Evolutionary conservation across 2,113 vertebrate genomes (phyloP).

Genomic region (Sylvietta virens): DNA sequence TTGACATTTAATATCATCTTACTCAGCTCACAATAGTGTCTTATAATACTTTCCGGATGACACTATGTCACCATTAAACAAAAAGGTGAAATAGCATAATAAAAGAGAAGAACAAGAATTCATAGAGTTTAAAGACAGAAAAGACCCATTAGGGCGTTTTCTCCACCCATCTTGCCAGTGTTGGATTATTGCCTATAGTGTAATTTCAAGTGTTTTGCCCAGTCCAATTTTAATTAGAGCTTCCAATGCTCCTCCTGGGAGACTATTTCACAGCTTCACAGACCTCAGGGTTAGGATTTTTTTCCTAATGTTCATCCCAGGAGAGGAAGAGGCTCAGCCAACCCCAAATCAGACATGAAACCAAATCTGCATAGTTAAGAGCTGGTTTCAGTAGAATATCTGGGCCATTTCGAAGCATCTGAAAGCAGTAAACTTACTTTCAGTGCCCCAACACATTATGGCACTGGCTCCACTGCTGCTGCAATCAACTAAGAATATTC

Average conservation of each 20-base stretch:
- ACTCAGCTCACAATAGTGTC: constrained; percentile 29
- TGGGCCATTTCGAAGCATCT: background rate
- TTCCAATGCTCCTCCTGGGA: constrained; percentile 45
- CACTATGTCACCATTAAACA: constrained; percentile 51
- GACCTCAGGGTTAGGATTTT: constrained; percentile 44
- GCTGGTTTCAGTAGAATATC: background rate
- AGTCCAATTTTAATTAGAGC: constrained; percentile 59
- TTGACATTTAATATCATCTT: constrained; percentile 63
- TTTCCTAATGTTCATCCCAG: constrained; percentile 10
- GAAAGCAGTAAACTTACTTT: constrained; percentile 10
- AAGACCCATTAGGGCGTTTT: constrained; percentile 23
- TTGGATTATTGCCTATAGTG: constrained; percentile 44
- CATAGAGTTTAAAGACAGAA: constrained; percentile 29
- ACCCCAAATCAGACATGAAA: constrained; percentile 19
- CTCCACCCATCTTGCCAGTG: background rate
- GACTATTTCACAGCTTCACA: constrained; percentile 37
- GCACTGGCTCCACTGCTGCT: background rate
- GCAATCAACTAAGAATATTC: background rate
- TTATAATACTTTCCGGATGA: constrained; percentile 48
- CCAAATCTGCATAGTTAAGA: constrained; percentile 30
- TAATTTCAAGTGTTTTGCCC: constrained; percentile 54
- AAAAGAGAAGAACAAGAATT: constrained; percentile 46
- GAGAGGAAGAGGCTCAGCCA: constrained; percentile 11
- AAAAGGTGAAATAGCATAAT: constrained; percentile 62
- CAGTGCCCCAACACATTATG: background rate